phyloP scores from a whole-genome alignment of 2,113 vertebrate genomes.

The Pelecanoides urinatrix region DNA sequence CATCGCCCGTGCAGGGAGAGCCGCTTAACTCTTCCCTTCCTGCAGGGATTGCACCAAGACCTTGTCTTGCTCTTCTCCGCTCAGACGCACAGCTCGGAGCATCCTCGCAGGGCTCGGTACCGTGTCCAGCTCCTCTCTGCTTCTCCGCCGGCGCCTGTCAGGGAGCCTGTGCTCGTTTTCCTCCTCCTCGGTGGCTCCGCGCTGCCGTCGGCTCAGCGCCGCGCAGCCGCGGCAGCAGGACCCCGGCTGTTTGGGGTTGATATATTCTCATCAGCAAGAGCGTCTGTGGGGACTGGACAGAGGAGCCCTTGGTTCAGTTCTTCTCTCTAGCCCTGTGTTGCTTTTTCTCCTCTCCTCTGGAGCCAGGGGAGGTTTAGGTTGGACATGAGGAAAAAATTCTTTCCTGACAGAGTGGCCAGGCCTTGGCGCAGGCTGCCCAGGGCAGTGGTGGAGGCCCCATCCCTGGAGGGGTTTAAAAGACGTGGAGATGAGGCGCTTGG shows the following conservation, averaged over 20 bases:
- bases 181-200: rapidly evolving
- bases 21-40: not conserved
- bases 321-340: not conserved
- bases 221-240: not conserved
- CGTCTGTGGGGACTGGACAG: rapidly evolving
- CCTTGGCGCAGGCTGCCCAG: too few species aligned
- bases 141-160: not conserved
- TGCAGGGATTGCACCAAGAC: not conserved
- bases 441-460: too few species aligned
- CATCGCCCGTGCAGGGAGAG: not conserved
- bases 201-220: not conserved
- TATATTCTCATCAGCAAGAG: rapidly evolving
- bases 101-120: rapidly evolving
- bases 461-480: too few species aligned
- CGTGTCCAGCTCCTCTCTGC: not conserved
- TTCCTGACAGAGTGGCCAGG: too few species aligned
- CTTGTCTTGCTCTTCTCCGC: rapidly evolving
- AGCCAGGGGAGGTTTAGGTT: too few species aligned
- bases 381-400: too few species aligned
- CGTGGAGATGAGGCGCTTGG: too few species aligned
- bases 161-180: not conserved
- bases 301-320: not conserved
- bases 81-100: not conserved
- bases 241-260: too few species aligned
- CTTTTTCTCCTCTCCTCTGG: too few species aligned